Percentiles rank a stretch among this genome's conserved stretches.
These are phyloP conservation scores for Diachasma alloeum DNA, from an alignment of 1,140 invertebrate species.

Conservation along the genomic window DNA sequence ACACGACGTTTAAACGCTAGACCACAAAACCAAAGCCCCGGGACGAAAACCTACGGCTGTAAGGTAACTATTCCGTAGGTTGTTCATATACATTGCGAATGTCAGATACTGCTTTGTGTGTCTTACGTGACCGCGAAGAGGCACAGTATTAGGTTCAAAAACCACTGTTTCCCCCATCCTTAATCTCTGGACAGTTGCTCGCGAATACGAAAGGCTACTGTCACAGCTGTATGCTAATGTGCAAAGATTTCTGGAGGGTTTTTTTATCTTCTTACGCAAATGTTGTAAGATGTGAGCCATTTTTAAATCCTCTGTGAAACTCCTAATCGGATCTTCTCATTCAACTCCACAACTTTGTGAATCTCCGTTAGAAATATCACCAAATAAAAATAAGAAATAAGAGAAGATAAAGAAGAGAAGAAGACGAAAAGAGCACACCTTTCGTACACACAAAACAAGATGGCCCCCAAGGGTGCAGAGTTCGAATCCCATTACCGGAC, in stretches of 20 bases:
- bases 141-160: slow-evolving; percentile 44
- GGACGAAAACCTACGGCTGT: not conserved
- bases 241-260: not conserved
- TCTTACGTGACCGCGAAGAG: slow-evolving; percentile 45
- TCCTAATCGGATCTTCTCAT: no score
- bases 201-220: not conserved
- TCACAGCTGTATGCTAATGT: not conserved
- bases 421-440: not conserved
- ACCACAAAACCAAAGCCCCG: slow-evolving; percentile 8
- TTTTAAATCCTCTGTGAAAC: no score
- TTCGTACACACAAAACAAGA: slow-evolving; percentile 43
- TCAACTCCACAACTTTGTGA: not conserved
- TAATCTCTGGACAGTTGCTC: not conserved
- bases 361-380: not conserved
- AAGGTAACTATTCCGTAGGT: not conserved
- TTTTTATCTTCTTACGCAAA: not conserved
- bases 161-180: slow-evolving; percentile 22
- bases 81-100: slow-evolving; percentile 29
- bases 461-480: slow-evolving; percentile 59
- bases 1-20: not conserved
- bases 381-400: slow-evolving; percentile 31
- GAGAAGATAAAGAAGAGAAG: slow-evolving; percentile 18
- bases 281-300: no score
- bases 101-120: slow-evolving; percentile 53
- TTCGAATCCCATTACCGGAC: slow-evolving; percentile 68